Base-by-base conservation (phyloP, 2,113 vertebrate species). In the Haemorhous mexicanus region DNA sequence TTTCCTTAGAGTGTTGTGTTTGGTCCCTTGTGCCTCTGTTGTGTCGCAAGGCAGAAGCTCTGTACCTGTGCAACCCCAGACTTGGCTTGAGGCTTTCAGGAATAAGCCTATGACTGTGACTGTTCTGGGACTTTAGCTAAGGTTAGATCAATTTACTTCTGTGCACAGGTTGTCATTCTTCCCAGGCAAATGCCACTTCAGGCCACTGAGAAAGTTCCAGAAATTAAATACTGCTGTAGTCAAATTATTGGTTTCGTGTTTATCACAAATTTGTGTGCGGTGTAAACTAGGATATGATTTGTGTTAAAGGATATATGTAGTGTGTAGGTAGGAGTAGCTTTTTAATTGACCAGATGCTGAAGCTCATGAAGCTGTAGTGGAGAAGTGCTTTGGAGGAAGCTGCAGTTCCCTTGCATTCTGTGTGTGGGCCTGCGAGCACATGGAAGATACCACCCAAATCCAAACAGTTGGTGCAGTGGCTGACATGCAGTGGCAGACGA, bases 331-430 rank as follows among this genome's bases (percentile, higher is more conserved):
- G 28, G 62, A 58, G 15, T 35, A 47, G 33, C 11, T 43, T 74
- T 67, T 47, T 35, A n/a, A 22, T 20, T n/a, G 28, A 39, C 9
- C 30, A 7, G 49, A 32, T 8, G 10, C 3, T 52, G 81, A 74
- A 47, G 10, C 3, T 70, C 9, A 0, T 41, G 20, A 6, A 61
- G 7, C 27, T 0, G 0, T 41, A 49, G 39, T 41, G 30, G 22
- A 39, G 17, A 21, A 73, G 28, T 30, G 52, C 21, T 78, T 33
- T 30, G n/a, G 84, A 69, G 69, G 46, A 58, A 63, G 15, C 10
- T 55, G 17, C 1, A 1, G 72, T 49, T 49, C 20, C 3, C 10
- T 41, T 59, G 15, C 37, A 6, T 50, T 19, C 8, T 41, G 30
- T 28, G 24, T 37, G 2, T 41, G 2, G 41, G 46, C 23, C 28